These are phyloP conservation scores for Cynaeus angustus DNA, from an alignment of 2,888 invertebrate species.

Conservation along the genomic window DNA sequence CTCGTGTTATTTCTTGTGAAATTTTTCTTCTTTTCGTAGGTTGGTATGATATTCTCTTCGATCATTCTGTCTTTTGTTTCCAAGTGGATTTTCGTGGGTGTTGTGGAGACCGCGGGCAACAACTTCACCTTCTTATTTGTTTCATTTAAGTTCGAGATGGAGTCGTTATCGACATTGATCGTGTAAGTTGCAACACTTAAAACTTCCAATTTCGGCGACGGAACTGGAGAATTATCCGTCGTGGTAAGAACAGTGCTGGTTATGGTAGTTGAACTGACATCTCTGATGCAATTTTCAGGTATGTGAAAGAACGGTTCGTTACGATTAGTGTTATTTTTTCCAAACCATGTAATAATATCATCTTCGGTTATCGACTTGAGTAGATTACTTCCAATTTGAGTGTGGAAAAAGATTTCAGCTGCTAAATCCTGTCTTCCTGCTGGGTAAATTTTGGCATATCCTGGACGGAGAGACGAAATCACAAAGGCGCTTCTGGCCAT, in stretches of 20 bases:
- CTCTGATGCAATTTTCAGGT: conserved; percentile 49
- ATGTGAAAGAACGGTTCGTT: conserved; percentile 41
- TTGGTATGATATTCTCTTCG: conserved; percentile 53
- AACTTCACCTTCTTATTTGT: conserved; percentile 9
- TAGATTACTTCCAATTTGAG: conserved; percentile 75
- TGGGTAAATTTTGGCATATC: conserved; percentile 78
- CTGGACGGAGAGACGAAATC: conserved; percentile 77
- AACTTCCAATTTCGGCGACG: conserved; percentile 56
- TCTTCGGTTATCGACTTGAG: conserved; percentile 78
- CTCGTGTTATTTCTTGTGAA: no score
- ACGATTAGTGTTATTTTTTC: conserved; percentile 73
- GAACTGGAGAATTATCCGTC: conserved; percentile 48
- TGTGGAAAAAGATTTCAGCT: conserved; percentile 79
- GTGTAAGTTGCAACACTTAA: conserved; percentile 64
- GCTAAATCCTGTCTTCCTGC: conserved; percentile 77
- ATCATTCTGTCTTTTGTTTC: conserved; percentile 27
- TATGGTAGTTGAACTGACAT: conserved; percentile 2
- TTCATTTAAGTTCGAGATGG: conserved; percentile 53
- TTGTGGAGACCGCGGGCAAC: background rate
- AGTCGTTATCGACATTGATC: conserved; percentile 62
- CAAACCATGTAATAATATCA: conserved; percentile 81
- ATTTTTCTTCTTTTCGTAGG: conserved; percentile 31
- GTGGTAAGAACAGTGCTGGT: conserved; percentile 36
- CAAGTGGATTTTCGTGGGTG: conserved; percentile 18
- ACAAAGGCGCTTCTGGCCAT: conserved; percentile 76